Base-by-base conservation (phyloP, 2,113 vertebrate species). In the Mola mola region DNA sequence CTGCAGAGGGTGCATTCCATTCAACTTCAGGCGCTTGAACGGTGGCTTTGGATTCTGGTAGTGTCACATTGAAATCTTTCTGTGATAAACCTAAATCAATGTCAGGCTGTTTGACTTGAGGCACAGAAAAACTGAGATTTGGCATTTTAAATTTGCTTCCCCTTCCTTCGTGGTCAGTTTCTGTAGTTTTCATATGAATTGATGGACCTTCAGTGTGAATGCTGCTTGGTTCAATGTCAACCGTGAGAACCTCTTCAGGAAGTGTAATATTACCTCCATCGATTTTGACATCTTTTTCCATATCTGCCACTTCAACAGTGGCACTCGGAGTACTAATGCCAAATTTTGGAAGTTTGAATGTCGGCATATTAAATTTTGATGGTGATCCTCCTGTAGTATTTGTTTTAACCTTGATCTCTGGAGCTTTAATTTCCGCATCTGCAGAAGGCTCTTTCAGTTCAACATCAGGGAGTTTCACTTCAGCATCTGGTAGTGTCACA, bases 321-420 rank as follows among this genome's bases (percentile, higher is more conserved):
- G n/a, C 61, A 6, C 71, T 75, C 31, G 78, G 46, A 41, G 57
- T 65, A 26, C 62, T 40, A 21, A 77, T 63, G 58, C 79, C 79
- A 78, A 85, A 81, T 49, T 58, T 82, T 1, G 88, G 67, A 37
- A 84, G 50, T 29, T 65, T 72, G 21, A 85, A 55, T 33, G 53
- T 33, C 26, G 69, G 59, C 59, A 59, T 82, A 12, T 84, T 84
- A 12, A 75, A 48, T 71, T 79, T 85, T 26, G 74, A 72, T 38
- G 78, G 19, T 6, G 68, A 63, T 12, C 36, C 31, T 4, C 57
- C 51, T 46, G 2, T 55, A 6, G 48, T 43, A 37, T 79, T 81
- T 37, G 15, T 16, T 10, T 34, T 20, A 12, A 40, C 5, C 31
- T 63, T 55, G 2, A 60, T 42, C 20, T n/a, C 56, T 5, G 50